Percentiles rank a stretch among this genome's conserved stretches.
Evolutionary conservation across 30 jellyfish, hydroid and myxozoan species (phyloP).

Genomic region (Mastigias papua): DNA sequence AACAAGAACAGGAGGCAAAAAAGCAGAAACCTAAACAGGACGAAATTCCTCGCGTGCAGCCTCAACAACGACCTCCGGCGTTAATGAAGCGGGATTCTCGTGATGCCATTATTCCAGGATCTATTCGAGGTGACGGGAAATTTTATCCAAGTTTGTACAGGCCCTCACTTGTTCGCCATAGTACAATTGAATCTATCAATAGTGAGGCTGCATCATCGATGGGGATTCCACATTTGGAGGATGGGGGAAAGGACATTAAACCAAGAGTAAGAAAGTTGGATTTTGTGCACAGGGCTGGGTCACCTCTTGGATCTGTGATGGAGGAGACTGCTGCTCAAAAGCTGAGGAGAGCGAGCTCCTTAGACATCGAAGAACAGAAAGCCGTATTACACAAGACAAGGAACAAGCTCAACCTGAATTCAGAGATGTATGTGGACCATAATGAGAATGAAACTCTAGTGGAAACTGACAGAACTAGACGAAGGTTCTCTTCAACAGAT

Average conservation of each 20-base stretch:
- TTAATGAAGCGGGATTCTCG: slow-evolving; percentile 71
- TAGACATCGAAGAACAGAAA: slow-evolving; percentile 49
- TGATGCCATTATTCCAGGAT: slow-evolving; percentile 76
- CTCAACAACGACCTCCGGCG: slow-evolving; percentile 46
- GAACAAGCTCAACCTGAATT: neutral
- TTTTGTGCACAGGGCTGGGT: slow-evolving; percentile 34
- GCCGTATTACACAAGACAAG: neutral
- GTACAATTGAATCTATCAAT: slow-evolving; percentile 73
- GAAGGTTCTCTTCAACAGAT: neutral
- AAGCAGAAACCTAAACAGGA: neutral
- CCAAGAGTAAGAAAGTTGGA: slow-evolving; percentile 73
- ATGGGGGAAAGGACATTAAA: slow-evolving; percentile 26
- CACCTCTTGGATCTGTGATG: slow-evolving; percentile 40
- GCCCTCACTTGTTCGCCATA: slow-evolving; percentile 61
- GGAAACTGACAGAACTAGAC: neutral
- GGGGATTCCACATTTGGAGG: slow-evolving; percentile 77
- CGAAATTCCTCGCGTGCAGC: neutral
- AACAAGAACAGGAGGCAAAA: slow-evolving; percentile 46
- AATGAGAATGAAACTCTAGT: slow-evolving; percentile 14
- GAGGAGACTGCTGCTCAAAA: slow-evolving; percentile 45
- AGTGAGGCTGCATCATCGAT: slow-evolving; percentile 70
- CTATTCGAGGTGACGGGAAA: slow-evolving; percentile 59
- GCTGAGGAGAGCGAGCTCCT: slow-evolving; percentile 25
- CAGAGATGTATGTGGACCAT: slow-evolving; percentile 1
- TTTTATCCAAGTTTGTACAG: slow-evolving; percentile 8